Conservation (phyloP, 2,113 vertebrate genomes). For the Daphoenositta chrysoptera region DNA sequence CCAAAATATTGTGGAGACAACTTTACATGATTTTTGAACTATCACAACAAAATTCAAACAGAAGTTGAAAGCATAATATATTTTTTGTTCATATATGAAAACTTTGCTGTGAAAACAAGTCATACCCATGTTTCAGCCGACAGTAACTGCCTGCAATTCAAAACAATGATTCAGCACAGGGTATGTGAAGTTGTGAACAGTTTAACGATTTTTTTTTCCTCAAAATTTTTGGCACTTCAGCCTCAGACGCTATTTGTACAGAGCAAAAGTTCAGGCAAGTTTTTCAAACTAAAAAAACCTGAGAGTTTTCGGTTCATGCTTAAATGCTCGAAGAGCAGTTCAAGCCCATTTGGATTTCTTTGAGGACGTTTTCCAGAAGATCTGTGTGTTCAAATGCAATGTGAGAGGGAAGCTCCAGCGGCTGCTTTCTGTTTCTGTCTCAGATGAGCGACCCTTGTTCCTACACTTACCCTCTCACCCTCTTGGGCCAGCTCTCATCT, state of each 20-base stretch:
- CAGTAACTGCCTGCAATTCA: conserved; percentile 23
- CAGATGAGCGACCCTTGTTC: neutral
- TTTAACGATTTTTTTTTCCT: neutral
- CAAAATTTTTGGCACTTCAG: conserved; percentile 25
- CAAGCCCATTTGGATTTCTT: neutral
- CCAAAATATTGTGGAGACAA: neutral
- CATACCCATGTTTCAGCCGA: neutral
- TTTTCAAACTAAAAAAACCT: neutral
- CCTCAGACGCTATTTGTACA: neutral
- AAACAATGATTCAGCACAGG: conserved; percentile 43
- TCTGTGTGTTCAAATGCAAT: neutral
- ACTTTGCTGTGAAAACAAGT: neutral
- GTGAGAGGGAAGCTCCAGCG: neutral
- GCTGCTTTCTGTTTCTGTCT: neutral
- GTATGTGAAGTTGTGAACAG: conserved; percentile 5
- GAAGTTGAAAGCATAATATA: neutral
- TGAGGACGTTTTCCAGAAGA: neutral
- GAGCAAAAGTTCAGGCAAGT: conserved; percentile 18
- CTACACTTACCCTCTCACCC: neutral
- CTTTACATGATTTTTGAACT: neutral
- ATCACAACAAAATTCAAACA: neutral
- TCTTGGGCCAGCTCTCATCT: accelerated
- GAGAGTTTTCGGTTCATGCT: neutral
- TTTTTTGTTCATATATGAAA: conserved; percentile 8
- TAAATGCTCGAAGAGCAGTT: neutral